These are phyloP conservation scores for Pyxicephalus adspersus DNA, from an alignment of 2,113 vertebrate genomes.

Conservation along the genomic window DNA sequence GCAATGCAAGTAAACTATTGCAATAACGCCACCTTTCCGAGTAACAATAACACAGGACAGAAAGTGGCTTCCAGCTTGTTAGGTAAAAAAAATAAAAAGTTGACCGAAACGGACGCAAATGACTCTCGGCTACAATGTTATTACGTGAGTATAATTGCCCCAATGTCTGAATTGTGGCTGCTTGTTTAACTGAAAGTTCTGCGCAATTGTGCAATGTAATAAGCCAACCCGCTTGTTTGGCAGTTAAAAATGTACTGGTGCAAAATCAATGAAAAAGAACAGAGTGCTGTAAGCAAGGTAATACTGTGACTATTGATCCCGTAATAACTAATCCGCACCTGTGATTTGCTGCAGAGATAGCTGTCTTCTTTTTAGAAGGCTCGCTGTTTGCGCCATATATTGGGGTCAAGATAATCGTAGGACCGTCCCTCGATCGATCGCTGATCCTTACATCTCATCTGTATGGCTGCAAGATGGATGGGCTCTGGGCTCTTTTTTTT, in stretches of 20 bases:
- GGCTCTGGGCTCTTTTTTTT: no score
- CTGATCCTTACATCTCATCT: no score
- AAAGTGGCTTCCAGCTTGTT: no score
- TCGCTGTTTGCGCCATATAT: neutral
- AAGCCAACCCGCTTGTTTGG: slow-evolving; percentile 7
- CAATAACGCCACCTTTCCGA: no score
- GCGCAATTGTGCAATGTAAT: slow-evolving; percentile 4
- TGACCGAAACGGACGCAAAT: neutral
- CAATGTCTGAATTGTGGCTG: neutral
- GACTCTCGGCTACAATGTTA: neutral
- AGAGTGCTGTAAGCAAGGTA: slow-evolving; percentile 21
- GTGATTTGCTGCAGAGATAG: slow-evolving; percentile 22
- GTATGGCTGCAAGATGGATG: neutral
- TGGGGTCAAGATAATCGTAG: neutral
- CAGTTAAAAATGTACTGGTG: slow-evolving; percentile 26
- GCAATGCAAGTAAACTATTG: no score
- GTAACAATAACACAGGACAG: no score
- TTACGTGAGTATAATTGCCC: neutral
- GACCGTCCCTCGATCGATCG: neutral
- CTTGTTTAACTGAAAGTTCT: neutral
- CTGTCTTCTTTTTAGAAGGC: slow-evolving; percentile 6
- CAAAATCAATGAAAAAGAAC: slow-evolving; percentile 14
- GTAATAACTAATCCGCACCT: neutral
- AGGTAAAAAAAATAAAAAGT: no score
- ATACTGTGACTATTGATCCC: slow-evolving; percentile 34